Conservation (phyloP, 2,113 vertebrate genomes). For the Uria aalge region DNA sequence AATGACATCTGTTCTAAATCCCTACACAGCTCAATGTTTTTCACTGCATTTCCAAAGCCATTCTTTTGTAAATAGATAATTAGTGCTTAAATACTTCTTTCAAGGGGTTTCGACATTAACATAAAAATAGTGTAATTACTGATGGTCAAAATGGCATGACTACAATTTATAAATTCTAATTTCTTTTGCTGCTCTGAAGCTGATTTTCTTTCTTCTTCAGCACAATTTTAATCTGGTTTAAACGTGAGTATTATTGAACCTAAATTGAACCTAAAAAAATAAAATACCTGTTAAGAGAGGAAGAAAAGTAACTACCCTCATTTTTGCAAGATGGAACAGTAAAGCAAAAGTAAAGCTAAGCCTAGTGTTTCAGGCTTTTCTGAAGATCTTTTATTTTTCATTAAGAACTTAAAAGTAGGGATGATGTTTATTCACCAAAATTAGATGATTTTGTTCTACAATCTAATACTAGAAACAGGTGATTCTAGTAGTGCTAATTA, state of each 20-base stretch:
- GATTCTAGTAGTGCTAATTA: background rate
- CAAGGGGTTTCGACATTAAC: conserved; percentile 60
- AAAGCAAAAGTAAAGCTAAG: background rate
- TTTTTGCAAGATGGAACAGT: background rate
- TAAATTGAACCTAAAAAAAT: conserved; percentile 5
- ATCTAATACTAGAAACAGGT: background rate
- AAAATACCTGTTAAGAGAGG: background rate
- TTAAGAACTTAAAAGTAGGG: background rate
- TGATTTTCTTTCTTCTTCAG: conserved; percentile 25
- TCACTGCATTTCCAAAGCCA: conserved; percentile 56
- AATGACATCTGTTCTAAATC: conserved; percentile 60
- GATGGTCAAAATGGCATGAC: conserved; percentile 61
- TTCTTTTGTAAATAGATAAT: conserved; percentile 70
- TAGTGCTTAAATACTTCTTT: conserved; percentile 66
- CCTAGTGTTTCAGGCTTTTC: background rate
- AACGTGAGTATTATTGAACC: background rate
- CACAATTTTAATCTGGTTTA: conserved; percentile 10
- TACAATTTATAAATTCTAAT: conserved; percentile 54
- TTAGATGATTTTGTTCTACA: background rate
- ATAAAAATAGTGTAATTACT: conserved; percentile 59
- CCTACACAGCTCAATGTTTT: conserved; percentile 2
- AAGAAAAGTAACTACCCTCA: background rate
- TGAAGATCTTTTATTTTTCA: background rate
- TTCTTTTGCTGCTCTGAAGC: conserved; percentile 42
- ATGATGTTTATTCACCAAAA: background rate